These are phyloP conservation scores for human DNA, from an alignment of 2,113 vertebrate species.

Conservation along the genomic window DNA sequence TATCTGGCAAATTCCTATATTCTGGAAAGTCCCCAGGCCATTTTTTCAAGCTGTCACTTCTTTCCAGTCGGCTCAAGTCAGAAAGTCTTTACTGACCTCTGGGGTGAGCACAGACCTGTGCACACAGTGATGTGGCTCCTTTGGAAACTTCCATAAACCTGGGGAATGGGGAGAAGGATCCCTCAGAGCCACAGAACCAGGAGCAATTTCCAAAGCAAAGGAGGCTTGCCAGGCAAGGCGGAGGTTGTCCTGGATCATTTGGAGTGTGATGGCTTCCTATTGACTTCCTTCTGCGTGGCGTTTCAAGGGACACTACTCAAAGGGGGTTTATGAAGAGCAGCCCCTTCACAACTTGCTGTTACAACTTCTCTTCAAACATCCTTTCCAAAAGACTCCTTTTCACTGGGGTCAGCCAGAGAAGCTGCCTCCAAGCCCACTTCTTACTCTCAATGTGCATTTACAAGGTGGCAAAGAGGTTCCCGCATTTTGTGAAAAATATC, in stretches of 20 bases:
- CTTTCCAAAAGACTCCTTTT: slow-evolving; percentile 32
- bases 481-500: not conserved
- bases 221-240: not conserved
- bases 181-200: not conserved
- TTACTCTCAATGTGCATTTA: slow-evolving; percentile 38
- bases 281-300: not conserved
- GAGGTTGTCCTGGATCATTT: not conserved
- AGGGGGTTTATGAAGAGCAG: not conserved
- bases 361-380: slow-evolving; percentile 60
- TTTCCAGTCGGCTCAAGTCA: not conserved
- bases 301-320: not conserved
- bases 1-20: not conserved
- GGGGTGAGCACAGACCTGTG: accelerated
- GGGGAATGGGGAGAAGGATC: not conserved
- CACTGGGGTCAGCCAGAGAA: slow-evolving; percentile 56
- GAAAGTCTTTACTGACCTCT: not conserved
- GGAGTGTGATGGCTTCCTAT: not conserved
- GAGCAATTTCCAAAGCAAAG: not conserved
- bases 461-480: slow-evolving; percentile 58
- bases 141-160: not conserved
- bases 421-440: slow-evolving; percentile 60
- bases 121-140: accelerated
- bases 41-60: not conserved
- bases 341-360: not conserved
- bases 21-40: not conserved